phyloP scores from a whole-genome alignment of 2,113 vertebrate genomes.

The Hypanus sabinus region DNA sequence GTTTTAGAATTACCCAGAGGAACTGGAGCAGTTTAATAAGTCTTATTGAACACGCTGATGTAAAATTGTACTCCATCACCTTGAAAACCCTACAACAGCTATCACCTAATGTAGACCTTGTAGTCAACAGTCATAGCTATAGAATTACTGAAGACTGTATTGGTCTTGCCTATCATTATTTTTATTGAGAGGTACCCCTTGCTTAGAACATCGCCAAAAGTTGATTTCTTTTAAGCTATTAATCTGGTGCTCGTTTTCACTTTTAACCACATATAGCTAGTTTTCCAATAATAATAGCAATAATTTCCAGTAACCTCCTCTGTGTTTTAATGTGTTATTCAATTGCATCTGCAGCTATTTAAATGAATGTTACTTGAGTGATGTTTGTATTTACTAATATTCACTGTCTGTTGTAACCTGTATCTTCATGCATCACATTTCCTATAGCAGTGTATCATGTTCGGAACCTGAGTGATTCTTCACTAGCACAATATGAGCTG shows the following conservation, averaged over 20 bases:
- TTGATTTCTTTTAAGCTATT: not conserved
- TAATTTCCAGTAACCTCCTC: not conserved
- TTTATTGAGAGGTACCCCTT: not conserved
- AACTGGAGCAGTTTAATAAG: not conserved
- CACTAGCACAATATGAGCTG: constrained; percentile 79
- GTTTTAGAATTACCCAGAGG: not conserved
- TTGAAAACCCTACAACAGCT: not conserved
- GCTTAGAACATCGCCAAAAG: not conserved
- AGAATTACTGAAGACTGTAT: not conserved
- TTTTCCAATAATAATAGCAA: not conserved
- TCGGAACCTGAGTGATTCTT: constrained; percentile 77
- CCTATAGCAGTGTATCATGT: constrained; percentile 70
- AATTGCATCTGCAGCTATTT: not conserved
- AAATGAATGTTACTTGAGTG: not conserved
- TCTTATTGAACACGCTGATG: not conserved
- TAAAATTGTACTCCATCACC: not conserved
- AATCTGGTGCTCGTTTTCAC: not conserved
- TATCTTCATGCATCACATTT: constrained; percentile 21
- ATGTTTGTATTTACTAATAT: constrained; percentile 41
- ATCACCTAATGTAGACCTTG: not conserved
- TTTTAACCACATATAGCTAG: not conserved
- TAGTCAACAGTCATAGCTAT: not conserved
- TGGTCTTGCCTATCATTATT: not conserved
- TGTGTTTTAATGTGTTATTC: not conserved
- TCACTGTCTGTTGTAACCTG: constrained; percentile 20